Conservation (phyloP, 2,113 vertebrate genomes). For the Toxostoma redivivum region DNA sequence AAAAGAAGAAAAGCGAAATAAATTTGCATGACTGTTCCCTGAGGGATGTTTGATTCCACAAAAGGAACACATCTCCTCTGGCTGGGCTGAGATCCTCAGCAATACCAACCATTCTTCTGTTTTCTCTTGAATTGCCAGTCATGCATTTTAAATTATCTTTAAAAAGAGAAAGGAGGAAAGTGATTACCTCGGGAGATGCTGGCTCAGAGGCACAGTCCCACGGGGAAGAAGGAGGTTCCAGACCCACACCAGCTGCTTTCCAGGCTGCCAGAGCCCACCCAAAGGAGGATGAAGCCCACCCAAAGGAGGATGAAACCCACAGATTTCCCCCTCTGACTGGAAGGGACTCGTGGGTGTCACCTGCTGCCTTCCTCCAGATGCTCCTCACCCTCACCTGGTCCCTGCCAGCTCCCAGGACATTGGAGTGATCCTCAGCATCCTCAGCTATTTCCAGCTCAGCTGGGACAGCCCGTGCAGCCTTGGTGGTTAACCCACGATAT, state of each 20-base stretch:
- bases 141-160: not conserved
- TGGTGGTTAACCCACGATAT: accelerated
- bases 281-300: not conserved
- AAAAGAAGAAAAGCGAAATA: not conserved
- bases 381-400: not conserved
- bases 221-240: not conserved
- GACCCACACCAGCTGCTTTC: not conserved
- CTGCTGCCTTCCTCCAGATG: not conserved
- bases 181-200: not conserved
- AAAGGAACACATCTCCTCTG: not conserved
- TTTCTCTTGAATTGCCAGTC: not conserved
- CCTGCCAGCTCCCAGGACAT: not conserved
- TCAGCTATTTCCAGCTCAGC: not conserved
- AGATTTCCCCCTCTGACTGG: not conserved
- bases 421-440: not conserved
- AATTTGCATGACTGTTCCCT: slow-evolving; percentile 3
- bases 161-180: not conserved
- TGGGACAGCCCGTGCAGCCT: not conserved
- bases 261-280: not conserved
- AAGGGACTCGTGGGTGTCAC: accelerated
- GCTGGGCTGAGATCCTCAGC: not conserved
- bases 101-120: not conserved
- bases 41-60: not conserved
- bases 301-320: not conserved
- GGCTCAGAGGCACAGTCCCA: not conserved